Evolutionary conservation across 2,113 vertebrate species (phyloP).

Genomic region (Esox niger): DNA sequence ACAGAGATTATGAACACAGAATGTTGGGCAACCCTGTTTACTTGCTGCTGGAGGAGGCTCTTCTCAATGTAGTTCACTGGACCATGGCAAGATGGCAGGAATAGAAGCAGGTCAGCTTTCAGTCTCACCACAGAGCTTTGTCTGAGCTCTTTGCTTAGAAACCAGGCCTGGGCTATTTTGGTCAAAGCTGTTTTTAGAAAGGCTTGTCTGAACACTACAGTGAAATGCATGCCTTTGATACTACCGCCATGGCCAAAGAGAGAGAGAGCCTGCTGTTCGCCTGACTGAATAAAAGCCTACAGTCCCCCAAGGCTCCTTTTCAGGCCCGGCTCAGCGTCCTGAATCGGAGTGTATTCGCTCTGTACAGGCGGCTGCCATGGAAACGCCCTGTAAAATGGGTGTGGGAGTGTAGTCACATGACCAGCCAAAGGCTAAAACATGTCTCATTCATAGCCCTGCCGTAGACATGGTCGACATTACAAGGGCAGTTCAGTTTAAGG

Average conservation of each 20-base stretch:
- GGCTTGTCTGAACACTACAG: constrained; percentile 32
- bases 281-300: constrained; percentile 39
- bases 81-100: constrained; percentile 40
- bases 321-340: constrained; percentile 53
- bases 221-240: constrained; percentile 35
- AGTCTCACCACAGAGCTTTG: constrained; percentile 41
- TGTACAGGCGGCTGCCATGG: constrained; percentile 67
- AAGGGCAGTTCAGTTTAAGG: constrained; percentile 7
- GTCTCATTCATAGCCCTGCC: constrained; percentile 72
- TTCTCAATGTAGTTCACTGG: constrained; percentile 57
- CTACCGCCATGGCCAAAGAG: constrained; percentile 48
- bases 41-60: constrained; percentile 21
- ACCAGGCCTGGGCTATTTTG: constrained; percentile 32
- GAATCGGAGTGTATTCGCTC: too few relatives aligned
- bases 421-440: constrained; percentile 72
- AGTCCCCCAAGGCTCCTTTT: constrained; percentile 55
- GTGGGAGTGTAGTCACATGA: constrained; percentile 72
- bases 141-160: constrained; percentile 38
- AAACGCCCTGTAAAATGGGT: constrained; percentile 66
- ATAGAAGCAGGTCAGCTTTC: constrained; percentile 49
- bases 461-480: constrained; percentile 45
- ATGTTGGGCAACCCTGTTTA: constrained; percentile 34
- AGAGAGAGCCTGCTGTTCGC: constrained; percentile 49
- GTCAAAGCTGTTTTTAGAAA: constrained; percentile 26
- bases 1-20: neutral